A percentile compares a stretch with the other conserved stretches of the same genome.
phyloP scores from a whole-genome alignment of 2,113 vertebrate species.

The Thryonomys swinderianus region DNA sequence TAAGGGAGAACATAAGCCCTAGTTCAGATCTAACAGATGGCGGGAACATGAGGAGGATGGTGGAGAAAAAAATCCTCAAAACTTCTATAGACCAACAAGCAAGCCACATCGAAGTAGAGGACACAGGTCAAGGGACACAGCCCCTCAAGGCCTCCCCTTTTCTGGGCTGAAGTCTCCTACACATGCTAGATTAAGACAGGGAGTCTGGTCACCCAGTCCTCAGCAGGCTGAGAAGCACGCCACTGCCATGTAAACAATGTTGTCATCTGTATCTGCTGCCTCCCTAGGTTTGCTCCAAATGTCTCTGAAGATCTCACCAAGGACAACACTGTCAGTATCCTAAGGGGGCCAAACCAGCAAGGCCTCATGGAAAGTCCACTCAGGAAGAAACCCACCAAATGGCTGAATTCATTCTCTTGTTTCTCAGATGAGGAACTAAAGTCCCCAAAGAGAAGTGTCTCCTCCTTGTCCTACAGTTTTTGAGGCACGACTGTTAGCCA shows the following conservation, averaged over 20 bases:
- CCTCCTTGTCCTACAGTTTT: background rate
- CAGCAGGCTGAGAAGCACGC: background rate
- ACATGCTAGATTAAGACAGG: background rate
- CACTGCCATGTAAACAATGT: background rate
- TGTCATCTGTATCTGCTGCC: background rate
- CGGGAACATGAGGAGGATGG: background rate
- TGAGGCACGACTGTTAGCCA: background rate
- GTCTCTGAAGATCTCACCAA: background rate
- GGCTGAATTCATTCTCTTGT: background rate
- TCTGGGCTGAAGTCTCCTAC: background rate
- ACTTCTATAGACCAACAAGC: background rate
- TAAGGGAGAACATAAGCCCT: background rate
- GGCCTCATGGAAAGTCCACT: background rate
- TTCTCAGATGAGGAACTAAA: background rate
- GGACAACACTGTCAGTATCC: background rate
- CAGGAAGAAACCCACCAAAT: background rate
- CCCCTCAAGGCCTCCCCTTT: no score
- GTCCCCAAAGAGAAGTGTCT: background rate
- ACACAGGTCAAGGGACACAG: background rate
- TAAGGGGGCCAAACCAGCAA: background rate
- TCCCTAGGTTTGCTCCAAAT: background rate
- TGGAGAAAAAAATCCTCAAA: background rate
- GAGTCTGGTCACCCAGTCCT: background rate
- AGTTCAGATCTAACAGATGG: background rate
- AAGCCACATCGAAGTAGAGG: background rate